A percentile compares a stretch with the other conserved stretches of the same genome.
These are phyloP conservation scores for Sphaerophoria taeniata DNA, from an alignment of 2,888 invertebrate genomes.

Conservation along the genomic window DNA sequence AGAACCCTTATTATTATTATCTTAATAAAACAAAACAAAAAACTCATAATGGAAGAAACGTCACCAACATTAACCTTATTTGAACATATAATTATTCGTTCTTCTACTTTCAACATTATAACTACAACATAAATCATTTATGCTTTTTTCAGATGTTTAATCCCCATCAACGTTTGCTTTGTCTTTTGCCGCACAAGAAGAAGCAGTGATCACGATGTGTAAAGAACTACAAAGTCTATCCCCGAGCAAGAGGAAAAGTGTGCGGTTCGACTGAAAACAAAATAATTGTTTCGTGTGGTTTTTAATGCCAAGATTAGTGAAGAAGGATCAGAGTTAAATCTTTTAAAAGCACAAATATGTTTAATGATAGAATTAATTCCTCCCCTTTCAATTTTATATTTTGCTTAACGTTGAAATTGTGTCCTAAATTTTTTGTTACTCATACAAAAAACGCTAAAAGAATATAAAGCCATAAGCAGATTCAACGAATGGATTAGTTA, in stretches of 20 bases:
- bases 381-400: constrained; percentile 73
- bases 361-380: constrained; percentile 56
- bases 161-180: background rate
- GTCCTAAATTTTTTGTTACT: constrained; percentile 55
- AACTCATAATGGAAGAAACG: too few relatives aligned
- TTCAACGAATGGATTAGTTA: background rate
- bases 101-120: too few relatives aligned
- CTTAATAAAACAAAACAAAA: too few relatives aligned
- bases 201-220: constrained; percentile 32
- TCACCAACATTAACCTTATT: too few relatives aligned
- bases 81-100: too few relatives aligned
- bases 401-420: constrained; percentile 72
- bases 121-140: background rate
- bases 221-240: constrained; percentile 30
- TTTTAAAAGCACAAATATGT: constrained; percentile 46
- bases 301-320: constrained; percentile 8
- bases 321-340: constrained; percentile 1
- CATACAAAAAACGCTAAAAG: constrained; percentile 20
- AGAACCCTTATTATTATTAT: too few relatives aligned
- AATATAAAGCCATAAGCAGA: background rate
- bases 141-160: constrained; percentile 11
- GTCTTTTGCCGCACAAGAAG: constrained; percentile 21
- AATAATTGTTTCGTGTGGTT: constrained; percentile 26
- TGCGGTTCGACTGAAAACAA: constrained; percentile 43
- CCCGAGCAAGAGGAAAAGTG: constrained; percentile 29